phyloP scores from a whole-genome alignment of 2,113 vertebrate genomes.

The Thomomys bottae region DNA sequence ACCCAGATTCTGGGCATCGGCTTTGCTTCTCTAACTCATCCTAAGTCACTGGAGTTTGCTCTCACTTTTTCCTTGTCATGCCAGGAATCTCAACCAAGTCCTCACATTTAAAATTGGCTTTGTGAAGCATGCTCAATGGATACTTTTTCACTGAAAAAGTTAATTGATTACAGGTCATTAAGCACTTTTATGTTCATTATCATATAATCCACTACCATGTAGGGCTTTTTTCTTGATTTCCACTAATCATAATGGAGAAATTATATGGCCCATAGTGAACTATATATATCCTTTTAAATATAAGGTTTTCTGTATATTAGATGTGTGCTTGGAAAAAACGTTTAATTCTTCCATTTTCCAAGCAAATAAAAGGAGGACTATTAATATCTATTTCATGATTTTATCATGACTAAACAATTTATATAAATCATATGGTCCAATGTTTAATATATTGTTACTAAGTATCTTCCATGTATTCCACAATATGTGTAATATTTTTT shows the following conservation, averaged over 20 bases:
- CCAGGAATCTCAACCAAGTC: too few relatives aligned
- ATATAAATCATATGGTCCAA: neutral
- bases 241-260: neutral
- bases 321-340: neutral
- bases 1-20: too few relatives aligned
- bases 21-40: too few relatives aligned
- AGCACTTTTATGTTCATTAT: neutral
- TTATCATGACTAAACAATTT: neutral
- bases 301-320: neutral
- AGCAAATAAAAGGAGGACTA: neutral
- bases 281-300: neutral
- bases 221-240: neutral
- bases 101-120: neutral
- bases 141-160: neutral
- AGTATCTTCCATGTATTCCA: neutral
- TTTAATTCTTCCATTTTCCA: neutral
- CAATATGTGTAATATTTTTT: neutral
- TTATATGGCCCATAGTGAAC: neutral
- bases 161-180: neutral
- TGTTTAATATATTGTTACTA: neutral
- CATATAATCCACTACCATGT: neutral
- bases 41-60: too few relatives aligned
- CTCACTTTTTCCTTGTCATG: too few relatives aligned
- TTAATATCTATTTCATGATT: neutral
- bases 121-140: neutral